These are phyloP conservation scores for Dasyprocta punctata DNA, from an alignment of 2,113 vertebrate species.

Conservation along the genomic window DNA sequence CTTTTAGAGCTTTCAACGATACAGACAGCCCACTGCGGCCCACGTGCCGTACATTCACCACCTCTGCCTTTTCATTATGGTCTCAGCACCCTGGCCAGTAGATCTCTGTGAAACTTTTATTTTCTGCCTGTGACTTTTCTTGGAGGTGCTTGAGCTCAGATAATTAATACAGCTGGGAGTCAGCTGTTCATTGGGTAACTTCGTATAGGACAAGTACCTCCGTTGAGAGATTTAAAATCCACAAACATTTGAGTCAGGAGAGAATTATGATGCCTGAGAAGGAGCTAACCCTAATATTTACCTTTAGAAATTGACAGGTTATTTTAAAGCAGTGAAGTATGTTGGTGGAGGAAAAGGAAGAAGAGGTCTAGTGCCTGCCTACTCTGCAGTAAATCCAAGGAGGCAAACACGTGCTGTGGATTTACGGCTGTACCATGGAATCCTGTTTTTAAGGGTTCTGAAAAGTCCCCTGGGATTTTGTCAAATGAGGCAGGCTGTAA, in stretches of 20 bases:
- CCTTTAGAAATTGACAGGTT: slow-evolving; percentile 68
- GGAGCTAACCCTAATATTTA: slow-evolving; percentile 79
- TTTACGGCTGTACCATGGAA: not conserved
- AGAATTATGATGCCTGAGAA: slow-evolving; percentile 66
- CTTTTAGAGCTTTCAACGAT: not conserved
- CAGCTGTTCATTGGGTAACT: not conserved
- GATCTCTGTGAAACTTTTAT: not conserved
- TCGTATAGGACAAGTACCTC: not conserved
- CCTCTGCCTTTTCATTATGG: not conserved
- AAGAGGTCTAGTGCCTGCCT: not conserved
- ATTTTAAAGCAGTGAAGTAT: slow-evolving; percentile 74
- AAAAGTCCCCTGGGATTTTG: not conserved
- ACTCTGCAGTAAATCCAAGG: not conserved
- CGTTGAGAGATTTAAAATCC: slow-evolving; percentile 55
- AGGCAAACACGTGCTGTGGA: not conserved
- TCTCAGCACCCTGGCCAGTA: not conserved
- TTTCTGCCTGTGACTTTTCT: not conserved
- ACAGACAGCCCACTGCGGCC: not conserved
- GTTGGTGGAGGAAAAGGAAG: slow-evolving; percentile 52
- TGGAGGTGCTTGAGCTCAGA: not conserved
- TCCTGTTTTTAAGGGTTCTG: not conserved
- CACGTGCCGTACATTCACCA: not conserved
- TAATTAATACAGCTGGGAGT: not conserved
- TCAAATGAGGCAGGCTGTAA: not conserved
- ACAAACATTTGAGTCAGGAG: slow-evolving; percentile 53